Conservation (phyloP, 2,113 vertebrate genomes). For the Micromys minutus region DNA sequence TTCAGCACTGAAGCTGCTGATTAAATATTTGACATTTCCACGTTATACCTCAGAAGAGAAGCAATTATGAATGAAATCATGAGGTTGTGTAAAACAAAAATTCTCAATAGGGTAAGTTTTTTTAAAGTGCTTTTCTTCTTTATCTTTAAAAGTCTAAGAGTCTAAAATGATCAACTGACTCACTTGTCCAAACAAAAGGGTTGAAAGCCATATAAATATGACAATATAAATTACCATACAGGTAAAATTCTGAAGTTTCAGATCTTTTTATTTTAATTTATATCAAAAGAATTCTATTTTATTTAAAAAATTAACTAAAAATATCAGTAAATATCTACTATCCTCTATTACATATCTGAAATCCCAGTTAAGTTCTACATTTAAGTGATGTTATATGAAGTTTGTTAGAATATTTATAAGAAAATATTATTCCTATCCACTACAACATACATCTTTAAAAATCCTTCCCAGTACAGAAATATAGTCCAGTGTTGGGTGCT, state of each 20-base stretch:
- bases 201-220: background rate
- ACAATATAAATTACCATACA: background rate
- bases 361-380: background rate
- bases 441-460: background rate
- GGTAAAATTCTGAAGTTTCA: background rate
- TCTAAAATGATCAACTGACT: background rate
- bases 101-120: background rate
- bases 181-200: background rate
- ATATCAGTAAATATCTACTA: background rate
- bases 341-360: background rate
- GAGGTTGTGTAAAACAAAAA: accelerated
- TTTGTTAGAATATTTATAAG: background rate
- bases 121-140: background rate
- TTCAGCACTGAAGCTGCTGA: background rate
- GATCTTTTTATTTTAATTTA: background rate
- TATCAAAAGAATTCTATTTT: background rate
- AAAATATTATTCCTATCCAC: background rate
- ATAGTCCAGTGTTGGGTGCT: accelerated
- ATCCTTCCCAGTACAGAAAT: background rate
- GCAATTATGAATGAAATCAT: background rate
- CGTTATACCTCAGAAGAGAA: background rate
- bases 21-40: background rate
- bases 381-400: background rate
- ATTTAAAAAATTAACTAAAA: background rate
- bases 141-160: background rate